phyloP scores from a whole-genome alignment of 2,888 invertebrate species.

The Deilephila porcellus region DNA sequence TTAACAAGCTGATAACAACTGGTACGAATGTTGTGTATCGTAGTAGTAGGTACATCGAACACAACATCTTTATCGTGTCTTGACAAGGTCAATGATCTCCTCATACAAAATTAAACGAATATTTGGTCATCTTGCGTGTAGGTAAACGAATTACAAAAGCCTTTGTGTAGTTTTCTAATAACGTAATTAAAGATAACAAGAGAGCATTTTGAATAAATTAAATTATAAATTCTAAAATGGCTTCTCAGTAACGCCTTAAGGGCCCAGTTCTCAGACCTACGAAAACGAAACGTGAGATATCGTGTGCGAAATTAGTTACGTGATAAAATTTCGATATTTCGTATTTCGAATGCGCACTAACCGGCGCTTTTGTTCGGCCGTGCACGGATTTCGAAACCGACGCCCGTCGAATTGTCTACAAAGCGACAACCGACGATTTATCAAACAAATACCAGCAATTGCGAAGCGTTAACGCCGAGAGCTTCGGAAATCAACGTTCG shows the following conservation, averaged over 20 bases:
- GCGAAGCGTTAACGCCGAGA: slow-evolving; percentile 33
- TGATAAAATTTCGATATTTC: slow-evolving; percentile 66
- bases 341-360: slow-evolving; percentile 56
- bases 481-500: slow-evolving; percentile 45
- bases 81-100: no score
- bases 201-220: not conserved
- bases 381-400: slow-evolving; percentile 55
- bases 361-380: slow-evolving; percentile 52
- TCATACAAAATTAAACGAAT: no score
- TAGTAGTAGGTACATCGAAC: no score
- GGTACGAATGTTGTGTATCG: no score
- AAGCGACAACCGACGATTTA: slow-evolving; percentile 63
- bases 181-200: not conserved
- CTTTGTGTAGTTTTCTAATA: no score
- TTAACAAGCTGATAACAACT: no score
- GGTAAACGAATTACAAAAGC: no score
- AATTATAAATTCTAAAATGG: slow-evolving; percentile 12
- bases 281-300: slow-evolving; percentile 64
- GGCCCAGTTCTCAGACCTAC: slow-evolving; percentile 51
- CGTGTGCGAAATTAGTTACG: slow-evolving; percentile 61
- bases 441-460: slow-evolving; percentile 55
- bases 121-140: no score
- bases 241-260: slow-evolving; percentile 49
- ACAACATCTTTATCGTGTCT: no score
- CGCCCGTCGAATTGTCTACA: slow-evolving; percentile 38